A percentile compares a stretch with the other conserved stretches of the same genome.
Conservation (phyloP, 2,113 vertebrate species). For the Myiozetetes cayanensis region DNA sequence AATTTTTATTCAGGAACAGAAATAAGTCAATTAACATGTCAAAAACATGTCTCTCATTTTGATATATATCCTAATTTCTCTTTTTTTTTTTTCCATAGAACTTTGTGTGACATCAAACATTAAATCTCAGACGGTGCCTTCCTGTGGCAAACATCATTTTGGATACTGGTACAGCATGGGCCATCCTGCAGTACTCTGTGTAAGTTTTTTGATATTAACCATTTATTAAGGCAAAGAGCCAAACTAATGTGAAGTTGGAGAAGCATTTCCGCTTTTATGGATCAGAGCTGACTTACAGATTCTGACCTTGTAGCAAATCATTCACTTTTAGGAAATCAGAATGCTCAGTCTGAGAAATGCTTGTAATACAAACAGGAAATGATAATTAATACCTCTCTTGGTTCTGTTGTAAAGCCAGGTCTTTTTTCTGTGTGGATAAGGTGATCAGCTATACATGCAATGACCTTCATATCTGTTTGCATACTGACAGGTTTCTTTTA, state of each 20-base stretch:
- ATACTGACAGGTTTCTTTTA: neutral
- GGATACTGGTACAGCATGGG: constrained; percentile 88
- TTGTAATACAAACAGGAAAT: neutral
- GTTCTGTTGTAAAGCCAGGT: neutral
- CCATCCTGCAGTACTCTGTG: constrained; percentile 91
- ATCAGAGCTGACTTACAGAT: neutral
- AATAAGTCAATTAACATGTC: neutral
- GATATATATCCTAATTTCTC: neutral
- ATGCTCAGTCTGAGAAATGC: neutral
- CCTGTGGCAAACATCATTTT: constrained; percentile 90
- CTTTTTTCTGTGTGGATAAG: neutral
- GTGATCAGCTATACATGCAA: neutral
- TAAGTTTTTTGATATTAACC: constrained; percentile 69
- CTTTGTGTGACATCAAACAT: constrained; percentile 95
- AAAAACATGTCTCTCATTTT: neutral
- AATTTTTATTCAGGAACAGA: neutral
- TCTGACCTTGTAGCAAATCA: neutral
- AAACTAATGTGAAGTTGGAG: neutral
- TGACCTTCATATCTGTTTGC: neutral
- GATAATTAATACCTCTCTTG: neutral
- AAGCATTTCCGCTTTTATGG: neutral
- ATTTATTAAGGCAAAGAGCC: neutral
- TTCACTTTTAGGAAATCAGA: neutral
- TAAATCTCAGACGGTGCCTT: constrained; percentile 87
- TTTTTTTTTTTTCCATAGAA: constrained; percentile 72